phyloP scores from a whole-genome alignment of 2,888 invertebrate genomes.

The Mystacides longicornis region DNA sequence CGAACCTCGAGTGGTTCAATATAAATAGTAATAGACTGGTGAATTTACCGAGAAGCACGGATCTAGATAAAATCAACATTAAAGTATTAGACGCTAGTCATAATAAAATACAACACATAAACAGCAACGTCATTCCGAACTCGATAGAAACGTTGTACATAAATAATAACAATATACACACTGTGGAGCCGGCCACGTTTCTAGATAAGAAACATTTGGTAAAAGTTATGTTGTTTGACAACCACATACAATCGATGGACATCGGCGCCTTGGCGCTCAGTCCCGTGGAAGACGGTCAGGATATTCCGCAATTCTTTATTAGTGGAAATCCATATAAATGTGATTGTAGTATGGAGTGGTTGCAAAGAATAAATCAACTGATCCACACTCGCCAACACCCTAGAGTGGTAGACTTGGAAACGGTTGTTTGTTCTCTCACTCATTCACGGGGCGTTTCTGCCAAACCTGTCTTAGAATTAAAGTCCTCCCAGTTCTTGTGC shows the following conservation, averaged over 20 bases:
- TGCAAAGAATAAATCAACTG: constrained; percentile 70
- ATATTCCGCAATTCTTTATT: constrained; percentile 71
- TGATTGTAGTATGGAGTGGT: constrained; percentile 84
- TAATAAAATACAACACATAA: constrained; percentile 61
- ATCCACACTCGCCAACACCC: constrained; percentile 70
- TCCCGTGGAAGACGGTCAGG: constrained; percentile 58
- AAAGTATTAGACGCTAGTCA: constrained; percentile 68
- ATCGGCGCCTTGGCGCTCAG: constrained; percentile 64
- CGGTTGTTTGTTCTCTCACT: constrained; percentile 66
- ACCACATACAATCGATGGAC: constrained; percentile 65
- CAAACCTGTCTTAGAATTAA: constrained; percentile 62
- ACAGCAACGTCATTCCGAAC: constrained; percentile 61
- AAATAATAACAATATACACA: constrained; percentile 65
- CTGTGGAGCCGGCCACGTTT: constrained; percentile 64
- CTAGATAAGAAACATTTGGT: constrained; percentile 59
- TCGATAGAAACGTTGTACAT: constrained; percentile 65
- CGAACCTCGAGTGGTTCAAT: constrained; percentile 69
- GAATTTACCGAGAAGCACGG: constrained; percentile 53
- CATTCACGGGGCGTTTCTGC: constrained; percentile 61
- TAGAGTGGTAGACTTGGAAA: constrained; percentile 70
- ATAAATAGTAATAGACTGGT: constrained; percentile 68
- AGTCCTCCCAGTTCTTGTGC: constrained; percentile 72
- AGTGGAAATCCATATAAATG: constrained; percentile 79
- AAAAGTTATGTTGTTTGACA: constrained; percentile 68
- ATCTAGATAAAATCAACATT: constrained; percentile 50